Evolutionary conservation across 2,113 vertebrate genomes (phyloP).

Genomic region (Cynocephalus volans): DNA sequence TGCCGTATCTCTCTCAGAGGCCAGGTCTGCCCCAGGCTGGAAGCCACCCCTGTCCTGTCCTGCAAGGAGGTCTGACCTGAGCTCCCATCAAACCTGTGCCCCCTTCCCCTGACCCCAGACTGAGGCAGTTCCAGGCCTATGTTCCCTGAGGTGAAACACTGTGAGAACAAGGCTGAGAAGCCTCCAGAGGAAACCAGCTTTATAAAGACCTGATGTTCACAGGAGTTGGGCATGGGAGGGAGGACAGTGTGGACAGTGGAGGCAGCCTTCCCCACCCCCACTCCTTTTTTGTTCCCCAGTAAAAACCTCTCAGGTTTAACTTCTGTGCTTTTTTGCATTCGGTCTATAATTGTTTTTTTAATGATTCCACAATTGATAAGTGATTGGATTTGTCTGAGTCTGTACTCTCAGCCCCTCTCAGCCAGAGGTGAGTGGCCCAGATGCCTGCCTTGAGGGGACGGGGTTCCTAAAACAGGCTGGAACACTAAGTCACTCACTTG

Average conservation of each 20-base stretch:
- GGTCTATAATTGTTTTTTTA: not conserved
- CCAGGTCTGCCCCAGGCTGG: too few species aligned
- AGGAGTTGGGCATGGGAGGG: not conserved
- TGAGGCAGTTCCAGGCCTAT: not conserved
- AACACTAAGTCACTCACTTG: not conserved
- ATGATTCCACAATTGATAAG: not conserved
- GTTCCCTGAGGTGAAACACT: not conserved
- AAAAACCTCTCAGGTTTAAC: constrained; percentile 6
- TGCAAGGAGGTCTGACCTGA: not conserved
- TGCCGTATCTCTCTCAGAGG: not conserved
- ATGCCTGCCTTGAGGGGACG: not conserved
- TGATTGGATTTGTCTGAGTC: not conserved
- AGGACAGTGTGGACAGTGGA: rapidly evolving
- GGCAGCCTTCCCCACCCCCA: not conserved
- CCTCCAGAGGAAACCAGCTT: not conserved
- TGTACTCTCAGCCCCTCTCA: not conserved
- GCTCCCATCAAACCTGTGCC: not conserved
- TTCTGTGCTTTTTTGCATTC: constrained; percentile 14
- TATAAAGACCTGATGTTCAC: not conserved
- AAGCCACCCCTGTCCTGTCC: not conserved
- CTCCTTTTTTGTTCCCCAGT: not conserved
- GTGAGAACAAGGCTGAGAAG: not conserved
- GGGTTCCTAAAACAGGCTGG: not conserved
- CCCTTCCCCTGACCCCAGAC: too few species aligned
- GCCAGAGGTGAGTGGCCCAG: not conserved